A percentile compares a stretch with the other conserved stretches of the same genome.
phyloP scores from a whole-genome alignment of 1,140 invertebrate genomes.

The Acromyrmex echinatior region DNA sequence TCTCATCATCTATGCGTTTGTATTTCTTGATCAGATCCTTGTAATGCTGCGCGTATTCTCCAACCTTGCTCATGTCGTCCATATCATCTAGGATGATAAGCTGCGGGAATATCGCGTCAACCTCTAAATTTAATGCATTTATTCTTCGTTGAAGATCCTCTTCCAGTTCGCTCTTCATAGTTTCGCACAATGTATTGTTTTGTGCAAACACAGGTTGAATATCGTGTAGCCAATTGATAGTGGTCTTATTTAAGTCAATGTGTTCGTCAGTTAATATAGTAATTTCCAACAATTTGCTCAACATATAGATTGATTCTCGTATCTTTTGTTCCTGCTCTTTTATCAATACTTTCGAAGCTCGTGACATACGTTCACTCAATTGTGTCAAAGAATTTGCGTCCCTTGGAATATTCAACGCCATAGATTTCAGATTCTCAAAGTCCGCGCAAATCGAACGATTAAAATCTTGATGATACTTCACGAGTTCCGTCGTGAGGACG shows the following conservation, averaged over 20 bases:
- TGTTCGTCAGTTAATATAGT: conserved; percentile 83
- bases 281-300: conserved; percentile 84
- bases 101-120: conserved; percentile 88
- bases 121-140: conserved; percentile 87
- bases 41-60: conserved; percentile 86
- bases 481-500: conserved; percentile 76
- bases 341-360: conserved; percentile 83
- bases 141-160: conserved; percentile 87
- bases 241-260: conserved; percentile 82
- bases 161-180: conserved; percentile 89
- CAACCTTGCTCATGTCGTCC: conserved; percentile 83
- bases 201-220: conserved; percentile 86
- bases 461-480: conserved; percentile 78
- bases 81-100: conserved; percentile 85
- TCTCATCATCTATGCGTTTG: conserved; percentile 86
- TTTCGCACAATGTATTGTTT: conserved; percentile 87
- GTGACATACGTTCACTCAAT: conserved; percentile 84
- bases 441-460: conserved; percentile 80
- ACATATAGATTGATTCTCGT: conserved; percentile 79
- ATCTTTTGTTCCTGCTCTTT: conserved; percentile 82
- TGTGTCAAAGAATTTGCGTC: conserved; percentile 86
- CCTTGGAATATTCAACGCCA: conserved; percentile 83
- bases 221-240: conserved; percentile 86
- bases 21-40: conserved; percentile 88
- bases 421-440: conserved; percentile 79